Base-by-base conservation (phyloP, 2,888 invertebrate genomes). In the Orchesella flavescens region DNA sequence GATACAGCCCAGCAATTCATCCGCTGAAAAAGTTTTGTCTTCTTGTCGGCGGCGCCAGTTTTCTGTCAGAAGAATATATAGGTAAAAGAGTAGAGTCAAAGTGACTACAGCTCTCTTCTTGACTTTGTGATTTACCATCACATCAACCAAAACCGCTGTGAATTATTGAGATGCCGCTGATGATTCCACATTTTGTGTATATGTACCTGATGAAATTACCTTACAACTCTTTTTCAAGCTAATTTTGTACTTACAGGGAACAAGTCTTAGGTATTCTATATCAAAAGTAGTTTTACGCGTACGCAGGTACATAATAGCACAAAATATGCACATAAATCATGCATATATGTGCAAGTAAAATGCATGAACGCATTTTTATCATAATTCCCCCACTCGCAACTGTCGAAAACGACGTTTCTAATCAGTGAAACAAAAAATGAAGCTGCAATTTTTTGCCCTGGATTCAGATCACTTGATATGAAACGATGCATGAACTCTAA, bases 401-500 rank as follows among this genome's bases (percentile, higher is more conserved):
- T 55, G 44, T 49, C 17, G 49, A 72, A 53, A 72, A 63, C 63
- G 72, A 72, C 63, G 79, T 81, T 74, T 68, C 68, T 74, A 72
- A 79, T 79, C 80, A 81, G 34, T 34, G 68, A 68, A 10, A 73
- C 66, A 80, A 81, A 81, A 81, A 74, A 74, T 80, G 73, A 81
- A 81, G 61, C 46, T 81, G 80, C 80, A 74, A 55, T 66, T 80
- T 76, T 76, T 76, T 76, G 80, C 49, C 61, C 61, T 81, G 74
- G 80, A 81, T 81, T 68, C 73, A 81, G 80, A 81, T 81, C 74
- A 81, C 74, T 81, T 68, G 68, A 74, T 55, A 74, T 68, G 80
- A 81, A 74, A 68, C 43, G 80, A 81, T 46, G 80, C 80, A 74
- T 73, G 57, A 80, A 72, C 43, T 53, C 19, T 73, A 43, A 61